Base-by-base conservation (phyloP, 2,888 invertebrate genomes). In the Choreutis nemorana region DNA sequence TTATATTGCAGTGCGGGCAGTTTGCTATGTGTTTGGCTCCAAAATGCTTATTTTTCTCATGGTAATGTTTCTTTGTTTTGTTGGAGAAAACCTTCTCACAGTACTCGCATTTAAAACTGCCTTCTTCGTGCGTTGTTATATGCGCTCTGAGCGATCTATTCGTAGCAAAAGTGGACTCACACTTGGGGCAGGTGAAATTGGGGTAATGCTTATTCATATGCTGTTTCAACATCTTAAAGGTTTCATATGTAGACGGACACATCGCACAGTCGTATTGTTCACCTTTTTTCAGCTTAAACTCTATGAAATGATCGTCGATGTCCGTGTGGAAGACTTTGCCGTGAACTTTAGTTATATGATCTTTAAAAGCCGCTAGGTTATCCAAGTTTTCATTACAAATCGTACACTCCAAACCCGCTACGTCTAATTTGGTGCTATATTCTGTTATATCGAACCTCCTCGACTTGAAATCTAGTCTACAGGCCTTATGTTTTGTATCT, bases 201-300 rank as follows among this genome's bases (percentile, higher is more conserved):
- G 42, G 43, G 13, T 72, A 75, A 36, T 75, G 75, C 2, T 52
- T 51, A 5, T 77, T 75, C 75, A 77, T 75, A 23, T 77, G 75
- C 14, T 72, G 73, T 39, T 68, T 68, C 0, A 77, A 11, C 70
- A 68, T 73, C 28, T 73, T 72, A 29, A 73, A 77, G 0, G 73
- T 75, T 25, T 75, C 75, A 26, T 73, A 75, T 0, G 62, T 68
- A 0, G 64, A 55, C 0, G 64, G 32, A 20, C 75, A 77, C 52
- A 71, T 50, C 0, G 56, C 60, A 33, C 75, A 77, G 5, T 71
- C 62, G 11, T 62, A 68, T 0, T 59, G 43, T 1, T 70, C 68
- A 0, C 68, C 72, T 23, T 63, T 61, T n/a, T 55, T 63, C 23
- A 78, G 25, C 10, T 65, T 73, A 21, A 70, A 78, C 24, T 70